Evolutionary conservation across 1,140 invertebrate genomes (phyloP).

Genomic region (Metopolophium dirhodum): DNA sequence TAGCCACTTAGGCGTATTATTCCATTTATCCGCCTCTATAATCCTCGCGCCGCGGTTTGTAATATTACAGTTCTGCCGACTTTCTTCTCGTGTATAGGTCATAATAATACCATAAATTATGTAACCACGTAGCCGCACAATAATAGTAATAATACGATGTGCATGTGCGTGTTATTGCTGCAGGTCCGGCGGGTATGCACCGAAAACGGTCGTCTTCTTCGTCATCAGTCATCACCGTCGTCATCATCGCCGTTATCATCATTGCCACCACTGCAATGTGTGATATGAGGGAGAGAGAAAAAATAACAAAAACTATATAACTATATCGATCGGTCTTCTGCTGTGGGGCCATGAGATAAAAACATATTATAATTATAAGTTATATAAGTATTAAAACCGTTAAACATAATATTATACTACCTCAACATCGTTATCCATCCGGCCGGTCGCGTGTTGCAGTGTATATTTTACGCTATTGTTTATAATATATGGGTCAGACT

Average conservation of each 20-base stretch:
- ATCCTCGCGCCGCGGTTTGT: neutral
- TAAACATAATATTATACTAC: neutral
- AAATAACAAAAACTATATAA: neutral
- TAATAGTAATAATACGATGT: neutral
- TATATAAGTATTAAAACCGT: neutral
- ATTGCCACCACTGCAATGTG: neutral
- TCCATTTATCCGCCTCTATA: neutral
- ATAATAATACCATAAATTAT: neutral
- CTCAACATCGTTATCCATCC: neutral
- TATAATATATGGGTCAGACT: neutral
- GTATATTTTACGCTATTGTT: neutral
- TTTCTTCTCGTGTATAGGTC: neutral
- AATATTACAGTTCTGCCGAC: neutral
- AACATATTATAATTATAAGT: neutral
- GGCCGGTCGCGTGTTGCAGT: neutral
- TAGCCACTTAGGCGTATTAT: neutral
- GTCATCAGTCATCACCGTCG: neutral
- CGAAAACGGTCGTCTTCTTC: neutral
- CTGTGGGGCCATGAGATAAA: neutral
- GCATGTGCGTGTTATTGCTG: neutral
- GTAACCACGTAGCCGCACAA: neutral
- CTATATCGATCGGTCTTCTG: neutral
- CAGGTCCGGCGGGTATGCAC: neutral
- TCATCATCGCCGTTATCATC: too few species aligned
- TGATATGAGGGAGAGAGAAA: neutral